Evolutionary conservation across 2,113 vertebrate genomes (phyloP), one percentile per base, ranked within the genome.

Genomic region (Lethenteron camtschaticum): DNA sequence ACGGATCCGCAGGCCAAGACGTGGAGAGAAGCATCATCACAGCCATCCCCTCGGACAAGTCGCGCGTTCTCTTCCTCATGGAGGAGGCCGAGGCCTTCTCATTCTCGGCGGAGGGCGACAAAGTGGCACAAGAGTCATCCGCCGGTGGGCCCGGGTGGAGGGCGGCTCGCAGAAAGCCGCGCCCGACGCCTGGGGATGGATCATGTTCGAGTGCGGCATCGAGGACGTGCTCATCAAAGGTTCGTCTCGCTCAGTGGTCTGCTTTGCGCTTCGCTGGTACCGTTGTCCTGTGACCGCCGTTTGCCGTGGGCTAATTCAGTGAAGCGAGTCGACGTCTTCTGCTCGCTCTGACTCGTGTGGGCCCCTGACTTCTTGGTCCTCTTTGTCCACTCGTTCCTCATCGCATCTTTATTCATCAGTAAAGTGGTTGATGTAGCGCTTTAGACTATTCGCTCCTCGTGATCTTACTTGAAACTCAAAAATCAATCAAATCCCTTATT

Each of bases 151-250:
- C 41, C 41, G 41, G 41, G 41, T 41, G 41, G 41, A 41, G 41
- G 41, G 41, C 41, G 41, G 41, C 41, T 41, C 41, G 41, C 41
- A 41, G 41, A 41, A 41, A 41, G 75, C 84, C 3, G 86, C 80
- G 73, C 81, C 85, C 69, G 91, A 99, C 79, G 96, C 94, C 74
- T 99, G 94, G 94, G 94, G 94, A 2, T 99, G 94, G 94, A 99
- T 96, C 73, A 99, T 99, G 94, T 99, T 99, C 24, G 94, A 99
- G 78, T 99, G 92, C 76, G 94, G 94, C 75, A 90, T 99, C 72
- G 94, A 96, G 79, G 96, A 91, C 78, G 81, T 99, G 74, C 96
- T 86, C 5, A 85, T 96, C 72, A 99, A 95, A 89, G 94, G 94
- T 90, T 78, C 7, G 41, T 41, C 41, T 41, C 41, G 41, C 41